phyloP scores from a whole-genome alignment of 2,113 vertebrate species.

The Phycodurus eques region DNA sequence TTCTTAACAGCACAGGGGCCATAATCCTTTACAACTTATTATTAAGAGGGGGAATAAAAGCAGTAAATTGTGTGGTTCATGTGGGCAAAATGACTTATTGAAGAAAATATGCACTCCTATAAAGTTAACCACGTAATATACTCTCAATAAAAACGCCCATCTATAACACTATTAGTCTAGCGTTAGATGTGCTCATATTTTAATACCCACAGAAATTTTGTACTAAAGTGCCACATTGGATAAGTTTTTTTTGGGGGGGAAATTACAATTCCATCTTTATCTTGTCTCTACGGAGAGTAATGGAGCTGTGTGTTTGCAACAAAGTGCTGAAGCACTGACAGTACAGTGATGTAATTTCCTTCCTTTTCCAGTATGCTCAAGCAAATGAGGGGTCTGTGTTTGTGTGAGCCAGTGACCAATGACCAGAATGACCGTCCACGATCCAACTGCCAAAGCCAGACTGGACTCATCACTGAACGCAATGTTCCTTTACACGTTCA shows the following conservation, averaged over 20 bases:
- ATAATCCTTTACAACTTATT: conserved; percentile 26
- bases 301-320: conserved; percentile 25
- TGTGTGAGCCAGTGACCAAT: conserved; percentile 42
- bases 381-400: conserved; percentile 35
- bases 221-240: conserved; percentile 22
- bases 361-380: conserved; percentile 18
- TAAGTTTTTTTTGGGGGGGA: conserved; percentile 14
- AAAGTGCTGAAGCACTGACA: conserved; percentile 42
- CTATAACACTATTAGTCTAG: conserved; percentile 8
- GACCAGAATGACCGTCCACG: conserved; percentile 17
- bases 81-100: conserved; percentile 23
- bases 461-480: no score
- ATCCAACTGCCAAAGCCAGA: no score
- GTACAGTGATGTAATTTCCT: conserved; percentile 54
- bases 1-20: conserved; percentile 31
- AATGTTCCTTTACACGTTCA: no score
- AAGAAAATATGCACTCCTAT: conserved; percentile 28
- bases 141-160: conserved; percentile 27
- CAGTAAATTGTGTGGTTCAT: conserved; percentile 25
- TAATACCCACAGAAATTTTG: conserved; percentile 30
- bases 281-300: conserved; percentile 29
- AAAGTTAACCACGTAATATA: conserved; percentile 11
- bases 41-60: conserved; percentile 21
- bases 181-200: conserved; percentile 40
- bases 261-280: conserved; percentile 9